Percentiles rank a stretch among this genome's conserved stretches.
Conservation (phyloP, 1,140 invertebrate genomes). For the Eriocheir sinensis region DNA sequence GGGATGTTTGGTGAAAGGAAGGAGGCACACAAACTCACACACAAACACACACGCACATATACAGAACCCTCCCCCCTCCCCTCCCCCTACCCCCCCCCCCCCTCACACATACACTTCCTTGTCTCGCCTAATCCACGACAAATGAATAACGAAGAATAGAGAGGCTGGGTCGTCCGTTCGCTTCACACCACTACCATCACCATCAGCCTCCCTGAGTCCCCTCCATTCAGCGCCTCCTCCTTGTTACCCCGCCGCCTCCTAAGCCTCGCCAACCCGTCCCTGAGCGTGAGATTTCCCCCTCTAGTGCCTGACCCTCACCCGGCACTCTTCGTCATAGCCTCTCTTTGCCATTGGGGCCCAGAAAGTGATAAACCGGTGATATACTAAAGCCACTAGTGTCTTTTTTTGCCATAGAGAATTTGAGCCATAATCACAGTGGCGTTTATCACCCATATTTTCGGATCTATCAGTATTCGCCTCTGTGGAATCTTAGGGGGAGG, state of each 20-base stretch:
- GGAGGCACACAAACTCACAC: background rate
- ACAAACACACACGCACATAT: background rate
- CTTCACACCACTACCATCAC: background rate
- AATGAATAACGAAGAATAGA: slow-evolving; percentile 43
- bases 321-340: background rate
- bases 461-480: slow-evolving; percentile 66
- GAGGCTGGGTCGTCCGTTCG: background rate
- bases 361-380: slow-evolving; percentile 59
- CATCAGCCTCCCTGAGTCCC: background rate
- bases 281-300: background rate
- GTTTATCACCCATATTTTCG: slow-evolving; percentile 68
- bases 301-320: background rate
- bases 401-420: slow-evolving; percentile 41
- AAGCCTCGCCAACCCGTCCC: background rate
- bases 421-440: slow-evolving; percentile 64
- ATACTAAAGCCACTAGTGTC: slow-evolving; percentile 53
- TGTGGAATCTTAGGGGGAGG: background rate
- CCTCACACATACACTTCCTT: background rate
- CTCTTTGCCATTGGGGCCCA: slow-evolving; percentile 35
- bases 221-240: background rate
- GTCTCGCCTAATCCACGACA: slow-evolving; percentile 8
- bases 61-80: background rate
- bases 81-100: no score
- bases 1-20: background rate
- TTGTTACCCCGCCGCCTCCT: background rate